Evolutionary conservation across 2,797 vertebrate species (phyloP), one percentile per base, ranked within the genome.

Genomic region (Gambusia yucatana): DNA sequence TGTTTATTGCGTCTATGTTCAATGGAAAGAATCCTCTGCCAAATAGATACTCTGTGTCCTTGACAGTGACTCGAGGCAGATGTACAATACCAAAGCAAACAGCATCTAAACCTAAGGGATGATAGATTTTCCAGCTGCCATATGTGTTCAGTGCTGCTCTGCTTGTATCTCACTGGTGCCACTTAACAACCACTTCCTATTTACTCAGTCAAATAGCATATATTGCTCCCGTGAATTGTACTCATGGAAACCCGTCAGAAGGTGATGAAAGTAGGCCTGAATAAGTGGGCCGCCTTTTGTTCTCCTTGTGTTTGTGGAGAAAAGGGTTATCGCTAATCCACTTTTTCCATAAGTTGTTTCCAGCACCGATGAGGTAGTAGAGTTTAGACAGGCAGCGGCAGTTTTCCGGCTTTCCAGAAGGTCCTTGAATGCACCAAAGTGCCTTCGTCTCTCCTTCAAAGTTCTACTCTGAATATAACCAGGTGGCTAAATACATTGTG

Each of bases 211-310:
- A 84, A 89, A 90, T 85, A 87, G 91, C 78, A 90, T 91, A 87
- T 87, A 91, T 90, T 88, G 84, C 84, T 89, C 85, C 92, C 91
- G 72, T 88, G 83, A 74, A 11, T 87, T 28, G 55, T 93, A 93
- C 94, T 95, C 90, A 88, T 70, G 14, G 95, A 93, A 93, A 93
- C 89, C 88, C 90, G 89, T 94, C 87, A 81, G 73, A 78, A 84
- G 84, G 78, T 84, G 92, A 92, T 96, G 95, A 96, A 94, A 95
- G 88, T 81, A 80, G 71, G 76, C 86, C 89, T 90, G 87, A 89
- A 82, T 82, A 59, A 82, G 72, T 82, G 84, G 83, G 85, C 90
- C 83, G 73, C 67, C 86, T 91, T 89, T 94, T 94, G 87, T 93
- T 91, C 73, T 76, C 78, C 41, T 76, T 79, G 76, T 86, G 83